phyloP scores from a whole-genome alignment of 2,797 vertebrate species.

The Acanthurus lineatus region DNA sequence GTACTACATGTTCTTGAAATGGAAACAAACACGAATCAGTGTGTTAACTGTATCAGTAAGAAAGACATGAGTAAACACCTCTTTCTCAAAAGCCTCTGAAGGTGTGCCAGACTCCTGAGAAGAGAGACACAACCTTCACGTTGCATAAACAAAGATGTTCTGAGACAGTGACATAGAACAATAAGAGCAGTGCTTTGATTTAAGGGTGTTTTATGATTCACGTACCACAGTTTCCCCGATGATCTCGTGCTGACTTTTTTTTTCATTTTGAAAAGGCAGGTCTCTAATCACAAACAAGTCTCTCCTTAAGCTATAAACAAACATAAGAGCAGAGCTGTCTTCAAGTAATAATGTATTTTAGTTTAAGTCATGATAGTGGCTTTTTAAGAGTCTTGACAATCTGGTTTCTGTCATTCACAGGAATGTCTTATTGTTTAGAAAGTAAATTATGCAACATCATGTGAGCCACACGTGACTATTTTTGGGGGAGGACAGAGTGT shows the following conservation, averaged over 20 bases:
- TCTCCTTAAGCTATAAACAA: constrained; percentile 28
- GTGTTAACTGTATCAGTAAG: constrained; percentile 58
- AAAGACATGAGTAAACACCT: constrained; percentile 67
- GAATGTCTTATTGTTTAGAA: constrained; percentile 43
- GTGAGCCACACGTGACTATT: constrained; percentile 30
- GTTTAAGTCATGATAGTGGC: constrained; percentile 7
- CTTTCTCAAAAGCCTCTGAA: constrained; percentile 55
- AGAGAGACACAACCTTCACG: constrained; percentile 53
- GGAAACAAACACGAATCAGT: constrained; percentile 59
- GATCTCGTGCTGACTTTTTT: constrained; percentile 9
- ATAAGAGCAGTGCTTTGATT: constrained; percentile 40
- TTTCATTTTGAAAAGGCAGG: background rate
- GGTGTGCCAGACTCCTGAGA: constrained; percentile 49
- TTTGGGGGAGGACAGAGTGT: constrained; percentile 5
- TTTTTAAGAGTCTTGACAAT: constrained; percentile 22
- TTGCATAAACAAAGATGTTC: constrained; percentile 73
- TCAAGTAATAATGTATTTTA: constrained; percentile 20
- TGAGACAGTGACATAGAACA: constrained; percentile 41
- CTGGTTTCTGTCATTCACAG: constrained; percentile 55
- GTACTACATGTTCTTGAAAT: constrained; percentile 49
- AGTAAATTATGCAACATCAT: constrained; percentile 39
- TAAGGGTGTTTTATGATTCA: constrained; percentile 57
- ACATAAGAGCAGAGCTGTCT: constrained; percentile 23
- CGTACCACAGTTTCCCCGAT: constrained; percentile 40
- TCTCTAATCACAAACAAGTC: constrained; percentile 41